phyloP scores from a whole-genome alignment of 2,113 vertebrate species.

The Phodopus roborovskii region DNA sequence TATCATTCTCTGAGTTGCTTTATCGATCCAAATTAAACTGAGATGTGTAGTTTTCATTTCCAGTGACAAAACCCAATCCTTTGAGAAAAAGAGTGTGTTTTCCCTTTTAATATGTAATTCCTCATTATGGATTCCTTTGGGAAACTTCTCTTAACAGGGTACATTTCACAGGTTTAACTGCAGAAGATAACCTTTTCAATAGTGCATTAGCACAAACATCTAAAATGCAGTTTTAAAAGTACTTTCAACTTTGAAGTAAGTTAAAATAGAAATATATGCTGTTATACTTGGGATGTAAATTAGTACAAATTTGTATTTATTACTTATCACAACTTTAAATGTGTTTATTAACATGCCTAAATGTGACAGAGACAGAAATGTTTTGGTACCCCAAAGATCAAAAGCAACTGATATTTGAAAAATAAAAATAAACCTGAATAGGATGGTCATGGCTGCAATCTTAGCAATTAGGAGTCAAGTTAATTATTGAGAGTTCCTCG shows the following conservation, averaged over 20 bases:
- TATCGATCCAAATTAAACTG: constrained; percentile 64
- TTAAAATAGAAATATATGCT: neutral
- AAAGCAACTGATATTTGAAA: neutral
- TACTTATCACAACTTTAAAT: neutral
- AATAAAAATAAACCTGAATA: neutral
- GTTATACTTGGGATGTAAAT: neutral
- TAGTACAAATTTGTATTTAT: neutral
- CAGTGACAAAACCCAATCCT: neutral
- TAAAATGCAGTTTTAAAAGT: neutral
- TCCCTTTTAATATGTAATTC: neutral
- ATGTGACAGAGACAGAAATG: neutral
- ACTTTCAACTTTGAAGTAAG: neutral
- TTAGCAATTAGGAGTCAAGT: too few species aligned
- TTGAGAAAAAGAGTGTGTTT: neutral
- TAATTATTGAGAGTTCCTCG: neutral
- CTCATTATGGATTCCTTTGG: neutral
- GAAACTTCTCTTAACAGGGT: neutral
- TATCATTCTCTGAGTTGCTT: constrained; percentile 50
- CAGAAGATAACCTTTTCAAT: neutral
- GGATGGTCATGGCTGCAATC: neutral
- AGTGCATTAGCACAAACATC: neutral
- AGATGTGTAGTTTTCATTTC: constrained; percentile 10
- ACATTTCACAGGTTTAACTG: neutral
- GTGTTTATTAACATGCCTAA: neutral
- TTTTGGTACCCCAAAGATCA: neutral